A percentile compares a stretch with the other conserved stretches of the same genome.
Evolutionary conservation across 2,888 invertebrate species (phyloP).

Genomic region (Tetramorium bicarinatum): DNA sequence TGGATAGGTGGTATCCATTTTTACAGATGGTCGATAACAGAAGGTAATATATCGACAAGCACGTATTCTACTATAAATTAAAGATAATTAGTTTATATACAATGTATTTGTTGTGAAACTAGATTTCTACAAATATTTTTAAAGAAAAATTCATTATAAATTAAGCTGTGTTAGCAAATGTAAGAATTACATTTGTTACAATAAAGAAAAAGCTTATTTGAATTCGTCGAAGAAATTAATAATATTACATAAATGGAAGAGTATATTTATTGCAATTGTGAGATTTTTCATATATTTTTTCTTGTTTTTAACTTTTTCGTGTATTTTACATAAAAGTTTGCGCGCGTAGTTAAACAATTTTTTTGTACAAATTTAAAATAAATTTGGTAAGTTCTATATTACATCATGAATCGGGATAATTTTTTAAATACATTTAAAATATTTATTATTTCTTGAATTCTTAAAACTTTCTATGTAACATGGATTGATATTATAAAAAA

Average conservation of each 20-base stretch:
- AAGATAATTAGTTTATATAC: slow-evolving; percentile 1
- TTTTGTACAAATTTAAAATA: slow-evolving; percentile 4
- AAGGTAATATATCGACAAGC: slow-evolving; percentile 24
- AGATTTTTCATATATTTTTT: not conserved
- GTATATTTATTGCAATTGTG: not conserved
- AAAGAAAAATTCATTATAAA: not conserved
- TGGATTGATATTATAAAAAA: slow-evolving; percentile 1
- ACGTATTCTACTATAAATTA: not conserved
- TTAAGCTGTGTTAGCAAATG: not conserved
- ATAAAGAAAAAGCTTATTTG: not conserved
- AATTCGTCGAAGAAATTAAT: not conserved
- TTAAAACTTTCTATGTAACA: slow-evolving; percentile 10
- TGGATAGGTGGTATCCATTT: slow-evolving; percentile 16
- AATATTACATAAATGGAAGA: not conserved
- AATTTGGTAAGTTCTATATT: slow-evolving; percentile 16
- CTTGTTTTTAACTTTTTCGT: not conserved
- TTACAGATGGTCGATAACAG: slow-evolving; percentile 35
- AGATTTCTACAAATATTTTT: not conserved
- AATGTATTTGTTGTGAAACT: not conserved
- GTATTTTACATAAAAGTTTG: slow-evolving; percentile 8
- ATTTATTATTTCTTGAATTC: not conserved
- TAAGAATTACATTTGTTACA: not conserved
- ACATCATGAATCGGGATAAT: not conserved
- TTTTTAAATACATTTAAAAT: slow-evolving; percentile 4
- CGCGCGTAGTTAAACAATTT: not conserved